A percentile compares a stretch with the other conserved stretches of the same genome.
These are phyloP conservation scores for Bombyx mandarina DNA, from an alignment of 1,140 invertebrate species.

Conservation along the genomic window DNA sequence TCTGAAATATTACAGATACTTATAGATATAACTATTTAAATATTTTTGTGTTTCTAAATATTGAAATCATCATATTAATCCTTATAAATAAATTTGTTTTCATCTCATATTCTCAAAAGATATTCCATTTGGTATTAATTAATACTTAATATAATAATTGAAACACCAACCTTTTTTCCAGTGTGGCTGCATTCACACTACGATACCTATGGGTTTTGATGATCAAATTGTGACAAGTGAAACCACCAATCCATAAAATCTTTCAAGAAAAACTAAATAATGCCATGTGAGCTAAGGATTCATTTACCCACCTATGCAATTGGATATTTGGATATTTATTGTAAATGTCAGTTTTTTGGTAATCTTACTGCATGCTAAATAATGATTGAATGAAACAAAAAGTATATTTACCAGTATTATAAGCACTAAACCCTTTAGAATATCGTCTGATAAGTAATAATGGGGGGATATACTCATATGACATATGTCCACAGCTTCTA, in stretches of 20 bases:
- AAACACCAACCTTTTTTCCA: neutral
- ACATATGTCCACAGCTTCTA: slow-evolving; percentile 51
- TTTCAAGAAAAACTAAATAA: neutral
- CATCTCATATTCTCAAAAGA: no score
- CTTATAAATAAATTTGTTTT: no score
- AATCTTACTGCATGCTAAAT: neutral
- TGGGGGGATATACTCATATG: slow-evolving; percentile 30
- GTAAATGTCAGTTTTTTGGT: neutral
- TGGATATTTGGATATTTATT: neutral
- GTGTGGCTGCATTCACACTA: no score
- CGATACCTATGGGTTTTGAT: no score
- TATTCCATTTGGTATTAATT: neutral
- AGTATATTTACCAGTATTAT: slow-evolving; percentile 54
- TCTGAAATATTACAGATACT: slow-evolving; percentile 37
- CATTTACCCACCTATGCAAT: neutral
- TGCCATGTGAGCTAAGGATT: neutral
- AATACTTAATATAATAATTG: neutral
- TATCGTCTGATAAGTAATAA: slow-evolving; percentile 42
- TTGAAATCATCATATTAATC: no score
- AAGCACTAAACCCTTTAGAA: slow-evolving; percentile 46
- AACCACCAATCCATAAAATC: neutral
- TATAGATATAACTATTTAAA: neutral
- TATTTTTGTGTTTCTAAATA: no score
- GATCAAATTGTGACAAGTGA: no score
- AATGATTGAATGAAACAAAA: slow-evolving; percentile 1